These are phyloP conservation scores for Pollicipes pollicipes DNA, from an alignment of 1,140 invertebrate genomes.

Conservation along the genomic window DNA sequence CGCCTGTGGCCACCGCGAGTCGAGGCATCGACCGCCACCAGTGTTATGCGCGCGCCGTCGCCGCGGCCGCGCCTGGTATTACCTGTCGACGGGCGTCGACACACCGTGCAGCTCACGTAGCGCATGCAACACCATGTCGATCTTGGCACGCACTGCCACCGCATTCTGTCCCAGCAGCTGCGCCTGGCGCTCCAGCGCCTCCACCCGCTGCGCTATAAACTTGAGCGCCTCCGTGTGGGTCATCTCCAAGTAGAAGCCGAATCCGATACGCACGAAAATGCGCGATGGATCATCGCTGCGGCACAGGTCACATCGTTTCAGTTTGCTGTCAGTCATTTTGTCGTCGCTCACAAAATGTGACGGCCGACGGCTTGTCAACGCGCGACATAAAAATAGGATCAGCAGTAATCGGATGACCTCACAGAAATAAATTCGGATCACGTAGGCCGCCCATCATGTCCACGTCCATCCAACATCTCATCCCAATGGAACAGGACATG, in stretches of 20 bases:
- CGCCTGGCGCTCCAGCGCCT: constrained; percentile 40
- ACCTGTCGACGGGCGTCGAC: too few species aligned
- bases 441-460: too few species aligned
- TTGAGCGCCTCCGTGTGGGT: constrained; percentile 45
- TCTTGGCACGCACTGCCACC: constrained; percentile 51
- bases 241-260: constrained; percentile 55
- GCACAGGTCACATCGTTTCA: too few species aligned
- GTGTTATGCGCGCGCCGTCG: too few species aligned
- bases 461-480: too few species aligned
- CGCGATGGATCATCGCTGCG: constrained; percentile 34
- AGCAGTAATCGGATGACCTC: too few species aligned
- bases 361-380: background rate
- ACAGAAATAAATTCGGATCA: too few species aligned
- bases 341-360: constrained; percentile 17
- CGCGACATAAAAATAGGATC: constrained; percentile 1
- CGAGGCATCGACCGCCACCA: too few species aligned
- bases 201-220: constrained; percentile 48
- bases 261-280: constrained; percentile 53
- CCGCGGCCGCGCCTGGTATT: too few species aligned
- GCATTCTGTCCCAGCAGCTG: constrained; percentile 42
- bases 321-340: too few species aligned
- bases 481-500: too few species aligned
- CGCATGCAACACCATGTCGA: constrained; percentile 52
- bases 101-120: constrained; percentile 38
- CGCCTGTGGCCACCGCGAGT: too few species aligned